These are phyloP conservation scores for Dromiciops gliroides DNA, from an alignment of 2,113 vertebrate species.

Conservation along the genomic window DNA sequence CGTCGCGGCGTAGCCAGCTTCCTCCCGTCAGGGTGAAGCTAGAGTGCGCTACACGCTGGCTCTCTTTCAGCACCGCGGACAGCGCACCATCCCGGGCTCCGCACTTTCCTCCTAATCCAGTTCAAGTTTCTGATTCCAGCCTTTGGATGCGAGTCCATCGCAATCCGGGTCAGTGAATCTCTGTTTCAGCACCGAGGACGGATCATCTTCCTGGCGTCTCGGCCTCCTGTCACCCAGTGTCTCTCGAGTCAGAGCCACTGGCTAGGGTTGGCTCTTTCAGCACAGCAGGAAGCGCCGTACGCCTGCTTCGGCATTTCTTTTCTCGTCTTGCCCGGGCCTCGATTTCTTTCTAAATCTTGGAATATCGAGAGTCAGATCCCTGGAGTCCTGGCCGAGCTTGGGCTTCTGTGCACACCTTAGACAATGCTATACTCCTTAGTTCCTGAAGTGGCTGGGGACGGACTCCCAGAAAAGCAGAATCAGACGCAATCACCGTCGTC, in stretches of 20 bases:
- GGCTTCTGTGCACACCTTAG: not conserved
- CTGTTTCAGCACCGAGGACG: slow-evolving; percentile 57
- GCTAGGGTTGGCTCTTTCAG: not conserved
- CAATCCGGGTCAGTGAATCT: not conserved
- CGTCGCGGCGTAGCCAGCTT: accelerated
- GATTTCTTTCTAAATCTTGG: not conserved
- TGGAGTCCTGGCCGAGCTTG: not conserved
- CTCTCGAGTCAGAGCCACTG: not conserved
- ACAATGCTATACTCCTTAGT: not conserved
- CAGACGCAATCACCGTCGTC: not conserved
- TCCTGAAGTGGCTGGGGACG: not conserved
- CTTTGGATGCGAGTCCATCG: not conserved
- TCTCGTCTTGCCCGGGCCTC: not conserved
- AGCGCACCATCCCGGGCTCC: not conserved
- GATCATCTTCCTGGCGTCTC: not conserved
- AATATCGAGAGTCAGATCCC: not conserved
- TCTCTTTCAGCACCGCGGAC: slow-evolving; percentile 23
- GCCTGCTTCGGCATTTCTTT: not conserved
- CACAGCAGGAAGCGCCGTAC: not conserved
- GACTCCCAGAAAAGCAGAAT: not conserved
- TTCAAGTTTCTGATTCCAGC: too few species aligned
- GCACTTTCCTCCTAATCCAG: not conserved
- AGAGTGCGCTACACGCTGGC: not conserved
- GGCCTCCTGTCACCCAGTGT: not conserved
- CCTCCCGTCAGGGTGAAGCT: not conserved